These are phyloP conservation scores for Telenomus remus DNA, from an alignment of 1,140 invertebrate genomes.

Conservation along the genomic window DNA sequence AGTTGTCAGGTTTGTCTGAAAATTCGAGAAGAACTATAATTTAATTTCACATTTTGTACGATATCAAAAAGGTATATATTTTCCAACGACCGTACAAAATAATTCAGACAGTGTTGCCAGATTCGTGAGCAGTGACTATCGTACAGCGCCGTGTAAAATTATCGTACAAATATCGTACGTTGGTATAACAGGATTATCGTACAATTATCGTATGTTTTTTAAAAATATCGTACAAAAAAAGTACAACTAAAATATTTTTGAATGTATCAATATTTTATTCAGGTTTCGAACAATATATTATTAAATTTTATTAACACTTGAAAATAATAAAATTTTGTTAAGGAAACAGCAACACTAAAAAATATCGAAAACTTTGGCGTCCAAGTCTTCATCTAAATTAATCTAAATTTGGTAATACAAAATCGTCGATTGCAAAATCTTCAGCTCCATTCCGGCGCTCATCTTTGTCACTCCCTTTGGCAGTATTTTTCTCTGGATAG, in stretches of 20 bases:
- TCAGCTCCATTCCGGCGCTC: neutral
- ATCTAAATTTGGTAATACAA: neutral
- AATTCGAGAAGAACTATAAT: too few relatives aligned
- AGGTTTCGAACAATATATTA: conserved; percentile 1
- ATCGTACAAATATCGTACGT: conserved; percentile 13
- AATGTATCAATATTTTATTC: conserved; percentile 1
- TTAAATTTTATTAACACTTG: conserved; percentile 5
- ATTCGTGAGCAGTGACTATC: conserved; percentile 1
- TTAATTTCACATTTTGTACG: too few relatives aligned
- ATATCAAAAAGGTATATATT: too few relatives aligned
- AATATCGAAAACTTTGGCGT: neutral
- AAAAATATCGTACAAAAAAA: conserved; percentile 1
- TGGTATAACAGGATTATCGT: conserved; percentile 2
- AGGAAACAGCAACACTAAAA: neutral
- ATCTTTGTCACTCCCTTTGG: neutral
- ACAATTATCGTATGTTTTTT: conserved; percentile 9
- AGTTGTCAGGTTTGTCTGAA: too few relatives aligned
- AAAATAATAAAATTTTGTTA: conserved; percentile 1
- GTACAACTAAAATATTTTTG: conserved; percentile 1
- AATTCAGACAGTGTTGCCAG: conserved; percentile 1
- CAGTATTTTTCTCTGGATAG: neutral
- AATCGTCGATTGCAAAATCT: neutral
- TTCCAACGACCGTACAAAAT: too few relatives aligned
- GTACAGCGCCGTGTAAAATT: conserved; percentile 4
- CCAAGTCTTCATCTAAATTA: neutral